Conservation (phyloP, 2,888 invertebrate genomes). For the Amiota mariae region DNA sequence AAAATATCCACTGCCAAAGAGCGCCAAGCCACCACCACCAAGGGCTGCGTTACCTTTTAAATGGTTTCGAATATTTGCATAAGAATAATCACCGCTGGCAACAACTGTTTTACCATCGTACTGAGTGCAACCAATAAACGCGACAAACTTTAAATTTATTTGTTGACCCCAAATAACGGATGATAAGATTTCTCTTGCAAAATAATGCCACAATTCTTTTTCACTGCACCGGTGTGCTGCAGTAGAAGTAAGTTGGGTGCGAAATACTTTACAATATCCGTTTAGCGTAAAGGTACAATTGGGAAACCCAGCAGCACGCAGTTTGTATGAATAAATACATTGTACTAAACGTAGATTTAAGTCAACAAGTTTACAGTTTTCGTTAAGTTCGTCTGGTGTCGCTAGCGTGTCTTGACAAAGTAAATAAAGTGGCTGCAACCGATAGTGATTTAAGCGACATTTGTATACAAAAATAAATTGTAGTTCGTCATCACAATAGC, state of each 20-base stretch:
- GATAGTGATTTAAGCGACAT: conserved; percentile 46
- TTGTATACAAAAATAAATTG: conserved; percentile 50
- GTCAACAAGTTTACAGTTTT: conserved; percentile 84
- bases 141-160: conserved; percentile 84
- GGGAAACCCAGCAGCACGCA: conserved; percentile 82
- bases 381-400: conserved; percentile 70
- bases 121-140: conserved; percentile 89
- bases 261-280: conserved; percentile 83
- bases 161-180: conserved; percentile 74
- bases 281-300: conserved; percentile 87
- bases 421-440: conserved; percentile 83
- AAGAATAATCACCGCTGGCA: conserved; percentile 77
- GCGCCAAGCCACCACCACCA: conserved; percentile 92
- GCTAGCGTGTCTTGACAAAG: conserved; percentile 78
- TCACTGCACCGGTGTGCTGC: conserved; percentile 83
- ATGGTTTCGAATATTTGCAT: conserved; percentile 80
- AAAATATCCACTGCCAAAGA: conserved; percentile 91
- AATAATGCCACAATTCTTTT: conserved; percentile 84
- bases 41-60: conserved; percentile 90
- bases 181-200: conserved; percentile 89
- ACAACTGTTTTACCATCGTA: conserved; percentile 80
- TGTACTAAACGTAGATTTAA: conserved; percentile 88
- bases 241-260: conserved; percentile 80
- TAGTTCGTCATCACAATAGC: conserved; percentile 53
- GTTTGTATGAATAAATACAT: conserved; percentile 89